These are phyloP conservation scores for Laterallus jamaicensis DNA, from an alignment of 2,113 vertebrate species.

Conservation along the genomic window DNA sequence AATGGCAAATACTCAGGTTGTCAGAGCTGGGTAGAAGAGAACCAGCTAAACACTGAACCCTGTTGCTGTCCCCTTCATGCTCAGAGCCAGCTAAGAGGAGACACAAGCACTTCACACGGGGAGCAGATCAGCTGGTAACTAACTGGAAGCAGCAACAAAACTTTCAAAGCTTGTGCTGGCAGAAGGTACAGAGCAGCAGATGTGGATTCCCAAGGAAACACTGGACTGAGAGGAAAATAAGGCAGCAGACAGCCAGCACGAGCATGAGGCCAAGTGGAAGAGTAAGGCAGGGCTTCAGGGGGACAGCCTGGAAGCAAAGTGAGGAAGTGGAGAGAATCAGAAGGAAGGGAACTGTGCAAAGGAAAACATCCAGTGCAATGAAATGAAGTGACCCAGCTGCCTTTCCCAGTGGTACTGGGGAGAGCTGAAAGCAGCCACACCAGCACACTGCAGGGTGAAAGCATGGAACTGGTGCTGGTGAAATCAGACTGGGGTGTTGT, in stretches of 20 bases:
- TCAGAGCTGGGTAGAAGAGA: not conserved
- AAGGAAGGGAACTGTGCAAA: not conserved
- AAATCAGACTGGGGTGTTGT: not conserved
- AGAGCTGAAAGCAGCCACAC: not conserved
- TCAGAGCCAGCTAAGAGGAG: not conserved
- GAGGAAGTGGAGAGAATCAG: not conserved
- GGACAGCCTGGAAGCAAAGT: not conserved
- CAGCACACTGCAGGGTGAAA: not conserved
- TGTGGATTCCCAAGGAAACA: not conserved
- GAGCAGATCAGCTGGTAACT: not conserved
- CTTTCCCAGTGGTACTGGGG: not conserved
- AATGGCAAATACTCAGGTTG: not conserved
- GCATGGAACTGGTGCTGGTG: rapidly evolving
- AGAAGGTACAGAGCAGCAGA: not conserved
- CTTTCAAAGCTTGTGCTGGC: not conserved
- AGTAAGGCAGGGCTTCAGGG: not conserved
- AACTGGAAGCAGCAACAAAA: not conserved
- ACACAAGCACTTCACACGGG: not conserved
- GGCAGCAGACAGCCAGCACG: not conserved
- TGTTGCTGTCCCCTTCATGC: not conserved
- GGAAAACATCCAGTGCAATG: not conserved
- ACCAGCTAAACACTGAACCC: not conserved
- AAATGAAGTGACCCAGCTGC: not conserved
- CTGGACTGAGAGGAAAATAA: not conserved
- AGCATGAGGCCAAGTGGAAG: not conserved